phyloP scores from a whole-genome alignment of 2,888 invertebrate species.

The Pristionchus japonicus region DNA sequence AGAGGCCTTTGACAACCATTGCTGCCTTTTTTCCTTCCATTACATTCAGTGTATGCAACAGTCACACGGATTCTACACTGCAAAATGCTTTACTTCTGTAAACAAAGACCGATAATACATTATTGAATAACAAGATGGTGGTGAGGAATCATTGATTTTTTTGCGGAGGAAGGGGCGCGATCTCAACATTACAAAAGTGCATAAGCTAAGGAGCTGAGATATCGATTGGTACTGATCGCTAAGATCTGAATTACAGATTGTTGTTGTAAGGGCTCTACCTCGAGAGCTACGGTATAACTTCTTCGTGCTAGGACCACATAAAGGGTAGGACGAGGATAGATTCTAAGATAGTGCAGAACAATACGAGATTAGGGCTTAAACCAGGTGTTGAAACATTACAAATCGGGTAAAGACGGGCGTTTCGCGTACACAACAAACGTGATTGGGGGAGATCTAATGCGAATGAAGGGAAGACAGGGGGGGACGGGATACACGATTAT shows the following conservation, averaged over 20 bases:
- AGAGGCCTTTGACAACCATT: too few species aligned
- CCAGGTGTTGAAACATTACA: background rate
- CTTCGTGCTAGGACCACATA: conserved; percentile 7
- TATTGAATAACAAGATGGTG: background rate
- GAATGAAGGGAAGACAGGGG: background rate
- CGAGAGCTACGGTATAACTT: conserved; percentile 4
- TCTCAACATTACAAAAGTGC: background rate
- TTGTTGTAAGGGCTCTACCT: background rate
- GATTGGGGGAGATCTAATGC: conserved; percentile 17
- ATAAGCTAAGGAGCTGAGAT: background rate
- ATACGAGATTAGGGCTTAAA: background rate
- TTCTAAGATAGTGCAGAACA: background rate
- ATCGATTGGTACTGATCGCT: background rate
- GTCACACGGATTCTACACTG: too few species aligned
- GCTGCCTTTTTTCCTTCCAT: too few species aligned
- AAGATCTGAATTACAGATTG: background rate
- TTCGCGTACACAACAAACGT: background rate
- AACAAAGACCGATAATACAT: background rate
- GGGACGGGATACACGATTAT: background rate
- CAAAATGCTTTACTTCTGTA: conserved; percentile 15
- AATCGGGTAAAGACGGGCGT: background rate
- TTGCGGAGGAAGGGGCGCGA: background rate
- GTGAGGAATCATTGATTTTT: background rate
- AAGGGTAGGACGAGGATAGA: background rate
- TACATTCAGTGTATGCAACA: too few species aligned